phyloP scores from a whole-genome alignment of 2,113 vertebrate genomes.

The Azemiops feae region DNA sequence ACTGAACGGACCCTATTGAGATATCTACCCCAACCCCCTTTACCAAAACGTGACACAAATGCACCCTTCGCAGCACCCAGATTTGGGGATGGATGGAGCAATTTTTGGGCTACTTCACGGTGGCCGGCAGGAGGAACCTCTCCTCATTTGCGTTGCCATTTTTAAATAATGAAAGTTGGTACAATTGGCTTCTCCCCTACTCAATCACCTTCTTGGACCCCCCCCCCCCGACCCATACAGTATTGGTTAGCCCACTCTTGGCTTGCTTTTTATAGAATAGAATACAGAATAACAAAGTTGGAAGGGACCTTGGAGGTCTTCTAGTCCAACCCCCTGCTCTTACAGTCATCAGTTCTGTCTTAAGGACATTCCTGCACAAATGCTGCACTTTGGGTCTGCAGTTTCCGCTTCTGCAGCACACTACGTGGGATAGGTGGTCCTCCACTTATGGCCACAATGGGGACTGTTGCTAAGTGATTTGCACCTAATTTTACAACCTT shows the following conservation, averaged over 20 bases:
- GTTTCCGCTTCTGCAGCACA: background rate
- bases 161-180: background rate
- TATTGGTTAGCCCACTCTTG: background rate
- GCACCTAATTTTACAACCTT: background rate
- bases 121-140: background rate
- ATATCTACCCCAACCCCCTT: background rate
- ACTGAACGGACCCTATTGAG: background rate
- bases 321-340: background rate
- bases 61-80: background rate
- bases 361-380: background rate
- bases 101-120: background rate
- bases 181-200: background rate
- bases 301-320: background rate
- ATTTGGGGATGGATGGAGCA: background rate
- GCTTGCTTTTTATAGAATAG: background rate
- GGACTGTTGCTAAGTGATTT: background rate
- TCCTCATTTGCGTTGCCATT: background rate
- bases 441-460: background rate
- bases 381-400: background rate
- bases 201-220: background rate
- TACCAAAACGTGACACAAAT: too few relatives aligned
- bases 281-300: background rate
- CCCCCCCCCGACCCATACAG: background rate
- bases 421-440: background rate
- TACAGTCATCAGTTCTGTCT: background rate